Evolutionary conservation across 2,888 invertebrate species (phyloP).

Genomic region (Rotaria macrura): DNA sequence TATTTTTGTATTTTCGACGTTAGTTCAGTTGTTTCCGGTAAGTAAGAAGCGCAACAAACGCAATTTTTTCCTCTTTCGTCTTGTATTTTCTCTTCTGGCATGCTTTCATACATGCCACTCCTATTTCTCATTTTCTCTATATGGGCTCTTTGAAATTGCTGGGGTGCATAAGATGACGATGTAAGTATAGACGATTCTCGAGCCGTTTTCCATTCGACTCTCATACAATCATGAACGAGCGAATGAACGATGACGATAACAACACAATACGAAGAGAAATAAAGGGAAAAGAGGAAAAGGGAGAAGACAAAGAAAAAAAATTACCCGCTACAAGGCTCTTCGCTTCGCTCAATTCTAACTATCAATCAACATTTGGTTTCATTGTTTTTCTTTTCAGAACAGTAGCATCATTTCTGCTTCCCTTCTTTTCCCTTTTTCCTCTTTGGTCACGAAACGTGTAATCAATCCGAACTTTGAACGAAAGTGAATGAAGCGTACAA

Average conservation of each 20-base stretch:
- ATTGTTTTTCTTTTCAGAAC: not conserved
- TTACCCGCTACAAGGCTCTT: not conserved
- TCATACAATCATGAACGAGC: not conserved
- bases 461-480: not conserved
- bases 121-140: not conserved
- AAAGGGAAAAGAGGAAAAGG: not conserved
- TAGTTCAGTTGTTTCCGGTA: not conserved
- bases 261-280: not conserved
- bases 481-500: not conserved
- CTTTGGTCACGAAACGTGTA: not conserved
- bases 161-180: not conserved
- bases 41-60: not conserved
- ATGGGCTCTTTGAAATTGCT: not conserved
- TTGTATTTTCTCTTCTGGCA: not conserved
- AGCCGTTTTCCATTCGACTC: not conserved
- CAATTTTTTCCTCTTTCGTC: not conserved
- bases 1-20: not conserved
- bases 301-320: not conserved
- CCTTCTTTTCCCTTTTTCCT: not conserved
- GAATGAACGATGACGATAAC: conserved; percentile 12
- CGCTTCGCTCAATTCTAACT: not conserved
- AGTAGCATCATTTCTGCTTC: not conserved
- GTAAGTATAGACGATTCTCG: not conserved
- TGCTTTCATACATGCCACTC: not conserved
- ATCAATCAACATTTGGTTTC: not conserved